phyloP scores from a whole-genome alignment of 2,113 vertebrate species.

The Cranoglanis bouderius region DNA sequence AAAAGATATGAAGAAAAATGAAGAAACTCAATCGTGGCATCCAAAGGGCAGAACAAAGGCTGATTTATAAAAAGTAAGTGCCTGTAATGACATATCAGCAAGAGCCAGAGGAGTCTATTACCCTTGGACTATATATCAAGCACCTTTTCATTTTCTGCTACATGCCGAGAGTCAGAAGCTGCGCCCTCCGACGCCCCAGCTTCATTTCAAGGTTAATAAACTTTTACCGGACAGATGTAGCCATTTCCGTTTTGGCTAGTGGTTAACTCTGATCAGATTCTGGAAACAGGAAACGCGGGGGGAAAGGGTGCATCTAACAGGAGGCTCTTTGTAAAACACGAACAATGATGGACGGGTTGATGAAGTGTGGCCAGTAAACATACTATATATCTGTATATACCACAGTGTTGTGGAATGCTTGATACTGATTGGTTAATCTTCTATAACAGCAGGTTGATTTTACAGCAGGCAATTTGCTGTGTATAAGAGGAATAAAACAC shows the following conservation, averaged over 20 bases:
- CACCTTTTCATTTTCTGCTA: slow-evolving; percentile 62
- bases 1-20: neutral
- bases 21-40: slow-evolving; percentile 51
- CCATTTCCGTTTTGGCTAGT: slow-evolving; percentile 43
- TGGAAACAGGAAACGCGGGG: slow-evolving; percentile 31
- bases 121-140: slow-evolving; percentile 57
- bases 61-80: slow-evolving; percentile 61
- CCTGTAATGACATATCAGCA: slow-evolving; percentile 65
- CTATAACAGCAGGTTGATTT: neutral
- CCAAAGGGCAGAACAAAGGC: slow-evolving; percentile 55
- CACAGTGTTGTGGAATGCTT: neutral
- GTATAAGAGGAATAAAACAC: neutral
- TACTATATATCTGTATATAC: neutral
- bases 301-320: slow-evolving; percentile 36
- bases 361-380: slow-evolving; percentile 8
- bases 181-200: slow-evolving; percentile 46
- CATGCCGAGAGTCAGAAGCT: slow-evolving; percentile 48
- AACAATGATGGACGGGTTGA: slow-evolving; percentile 8
- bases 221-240: slow-evolving; percentile 58
- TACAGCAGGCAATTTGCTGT: neutral
- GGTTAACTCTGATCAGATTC: slow-evolving; percentile 42
- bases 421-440: neutral
- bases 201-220: slow-evolving; percentile 69
- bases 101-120: slow-evolving; percentile 69
- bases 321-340: neutral